Evolutionary conservation across 1,140 invertebrate genomes (phyloP).

Genomic region (Orchestia grillus): DNA sequence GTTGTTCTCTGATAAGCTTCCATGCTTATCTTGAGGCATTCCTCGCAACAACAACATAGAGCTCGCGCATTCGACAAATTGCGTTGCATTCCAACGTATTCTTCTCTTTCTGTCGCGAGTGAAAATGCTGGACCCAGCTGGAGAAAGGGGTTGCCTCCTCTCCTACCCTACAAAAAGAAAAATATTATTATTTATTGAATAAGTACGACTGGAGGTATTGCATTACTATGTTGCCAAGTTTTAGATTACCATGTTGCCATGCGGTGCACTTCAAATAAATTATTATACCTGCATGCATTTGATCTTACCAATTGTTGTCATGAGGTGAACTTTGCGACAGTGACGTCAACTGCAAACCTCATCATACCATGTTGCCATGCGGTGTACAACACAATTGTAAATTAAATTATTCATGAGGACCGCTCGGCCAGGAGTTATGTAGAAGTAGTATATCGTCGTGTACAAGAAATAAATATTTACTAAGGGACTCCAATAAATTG

Average conservation of each 20-base stretch:
- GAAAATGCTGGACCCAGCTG: neutral
- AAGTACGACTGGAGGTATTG: neutral
- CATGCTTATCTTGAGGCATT: slow-evolving; percentile 46
- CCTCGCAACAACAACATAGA: neutral
- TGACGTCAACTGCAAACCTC: too few relatives aligned
- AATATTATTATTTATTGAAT: neutral
- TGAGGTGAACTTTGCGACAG: too few relatives aligned
- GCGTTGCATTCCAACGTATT: neutral
- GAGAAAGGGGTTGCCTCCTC: neutral
- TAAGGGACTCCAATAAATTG: neutral
- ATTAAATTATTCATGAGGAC: neutral
- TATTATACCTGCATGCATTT: too few relatives aligned
- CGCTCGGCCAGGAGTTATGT: neutral
- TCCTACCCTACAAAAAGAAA: neutral
- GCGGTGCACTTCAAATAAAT: too few relatives aligned
- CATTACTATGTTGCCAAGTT: neutral
- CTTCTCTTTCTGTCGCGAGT: neutral
- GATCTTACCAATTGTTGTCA: too few relatives aligned
- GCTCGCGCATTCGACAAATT: slow-evolving; percentile 22
- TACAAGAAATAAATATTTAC: neutral
- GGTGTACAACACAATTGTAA: neutral
- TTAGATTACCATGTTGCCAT: too few relatives aligned
- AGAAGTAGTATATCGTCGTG: neutral
- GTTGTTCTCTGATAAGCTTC: slow-evolving; percentile 26
- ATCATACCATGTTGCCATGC: neutral